Evolutionary conservation across 2,797 vertebrate genomes (phyloP).

Genomic region (Microchirus variegatus): DNA sequence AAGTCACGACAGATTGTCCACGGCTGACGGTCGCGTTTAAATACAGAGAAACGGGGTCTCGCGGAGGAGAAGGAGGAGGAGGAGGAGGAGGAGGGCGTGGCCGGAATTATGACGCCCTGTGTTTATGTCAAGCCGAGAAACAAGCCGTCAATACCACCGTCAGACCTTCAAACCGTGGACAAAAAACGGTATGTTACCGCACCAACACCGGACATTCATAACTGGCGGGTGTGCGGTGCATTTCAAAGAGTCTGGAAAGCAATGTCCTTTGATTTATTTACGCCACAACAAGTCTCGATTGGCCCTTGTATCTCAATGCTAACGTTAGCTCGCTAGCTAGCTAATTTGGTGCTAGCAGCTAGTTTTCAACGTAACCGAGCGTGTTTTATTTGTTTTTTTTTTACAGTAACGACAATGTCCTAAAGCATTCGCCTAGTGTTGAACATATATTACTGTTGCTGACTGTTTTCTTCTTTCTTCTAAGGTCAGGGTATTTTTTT

Average conservation of each 20-base stretch:
- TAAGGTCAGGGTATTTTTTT: too few relatives aligned
- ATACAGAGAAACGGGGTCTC: neutral
- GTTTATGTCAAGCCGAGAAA: constrained; percentile 69
- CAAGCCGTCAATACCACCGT: constrained; percentile 4
- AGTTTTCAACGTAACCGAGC: constrained; percentile 17
- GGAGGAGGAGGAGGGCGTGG: constrained; percentile 57
- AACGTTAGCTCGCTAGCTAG: constrained; percentile 43
- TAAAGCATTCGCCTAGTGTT: too few relatives aligned
- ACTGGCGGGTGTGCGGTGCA: fast-evolving
- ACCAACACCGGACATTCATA: neutral
- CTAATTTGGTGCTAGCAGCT: constrained; percentile 30
- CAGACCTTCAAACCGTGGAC: constrained; percentile 45
- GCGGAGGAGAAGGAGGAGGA: neutral
- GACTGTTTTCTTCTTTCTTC: too few relatives aligned
- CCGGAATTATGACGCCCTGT: constrained; percentile 54
- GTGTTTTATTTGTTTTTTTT: neutral
- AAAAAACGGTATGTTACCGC: constrained; percentile 60
- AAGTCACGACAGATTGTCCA: neutral
- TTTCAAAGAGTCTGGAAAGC: neutral
- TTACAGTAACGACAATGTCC: neutral
- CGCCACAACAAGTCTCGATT: constrained; percentile 2
- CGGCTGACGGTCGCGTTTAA: neutral
- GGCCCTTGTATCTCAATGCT: constrained; percentile 29
- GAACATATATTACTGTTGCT: too few relatives aligned
- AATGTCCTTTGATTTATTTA: constrained; percentile 34